phyloP scores from a whole-genome alignment of 2,888 invertebrate genomes.

The Limnephilus marmoratus region DNA sequence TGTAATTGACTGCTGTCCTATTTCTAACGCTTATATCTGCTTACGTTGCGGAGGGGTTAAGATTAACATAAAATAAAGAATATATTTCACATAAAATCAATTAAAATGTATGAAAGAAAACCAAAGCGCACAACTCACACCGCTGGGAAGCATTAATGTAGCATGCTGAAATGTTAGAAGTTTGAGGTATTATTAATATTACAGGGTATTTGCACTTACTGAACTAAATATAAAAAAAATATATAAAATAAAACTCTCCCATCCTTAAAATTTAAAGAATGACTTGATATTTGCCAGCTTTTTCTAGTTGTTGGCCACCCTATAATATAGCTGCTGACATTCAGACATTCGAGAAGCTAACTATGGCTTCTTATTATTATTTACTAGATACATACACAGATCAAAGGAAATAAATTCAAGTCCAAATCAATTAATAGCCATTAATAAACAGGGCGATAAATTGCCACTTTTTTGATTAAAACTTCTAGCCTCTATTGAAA shows the following conservation, averaged over 20 bases:
- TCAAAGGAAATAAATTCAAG: neutral
- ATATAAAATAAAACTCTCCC: neutral
- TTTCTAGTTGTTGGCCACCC: neutral
- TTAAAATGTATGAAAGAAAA: too few relatives aligned
- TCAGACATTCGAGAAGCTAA: neutral
- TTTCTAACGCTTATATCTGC: too few relatives aligned
- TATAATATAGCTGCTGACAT: neutral
- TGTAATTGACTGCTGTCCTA: too few relatives aligned
- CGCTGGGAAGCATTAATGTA: too few relatives aligned
- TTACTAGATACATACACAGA: neutral
- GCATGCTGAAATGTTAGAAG: too few relatives aligned
- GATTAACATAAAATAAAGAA: too few relatives aligned
- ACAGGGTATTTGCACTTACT: neutral
- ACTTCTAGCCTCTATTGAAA: neutral
- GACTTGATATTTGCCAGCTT: neutral
- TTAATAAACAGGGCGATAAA: neutral
- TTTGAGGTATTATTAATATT: too few relatives aligned
- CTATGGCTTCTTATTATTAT: neutral
- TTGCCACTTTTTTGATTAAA: neutral
- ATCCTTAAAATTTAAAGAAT: neutral
- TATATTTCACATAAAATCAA: too few relatives aligned
- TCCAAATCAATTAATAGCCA: neutral
- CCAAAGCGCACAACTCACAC: too few relatives aligned
- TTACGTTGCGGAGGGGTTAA: too few relatives aligned
- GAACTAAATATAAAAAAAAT: neutral